Conservation (phyloP, 2,888 invertebrate genomes). For the Drosophila kuntzei region DNA sequence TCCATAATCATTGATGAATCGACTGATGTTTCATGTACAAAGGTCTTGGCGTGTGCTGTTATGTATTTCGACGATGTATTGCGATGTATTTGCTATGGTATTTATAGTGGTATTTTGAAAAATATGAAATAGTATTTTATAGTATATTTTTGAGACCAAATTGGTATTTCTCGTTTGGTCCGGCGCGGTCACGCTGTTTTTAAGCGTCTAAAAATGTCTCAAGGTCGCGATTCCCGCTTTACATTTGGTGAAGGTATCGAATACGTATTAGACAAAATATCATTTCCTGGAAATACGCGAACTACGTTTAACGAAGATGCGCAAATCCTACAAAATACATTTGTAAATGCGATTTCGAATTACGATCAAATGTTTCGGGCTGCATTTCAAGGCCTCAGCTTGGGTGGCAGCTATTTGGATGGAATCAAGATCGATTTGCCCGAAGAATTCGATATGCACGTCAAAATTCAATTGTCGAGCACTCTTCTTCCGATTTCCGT, state of each 20-base stretch:
- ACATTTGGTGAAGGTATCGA: conserved; percentile 40
- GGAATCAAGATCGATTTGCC: conserved; percentile 58
- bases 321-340: conserved; percentile 42
- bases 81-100: too few relatives aligned
- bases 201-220: conserved; percentile 16
- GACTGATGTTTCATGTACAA: too few relatives aligned
- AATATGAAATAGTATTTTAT: too few relatives aligned
- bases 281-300: conserved; percentile 23
- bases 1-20: too few relatives aligned
- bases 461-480: conserved; percentile 49
- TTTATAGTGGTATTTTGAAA: too few relatives aligned
- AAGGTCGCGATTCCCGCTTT: background rate
- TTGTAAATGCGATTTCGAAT: conserved; percentile 38
- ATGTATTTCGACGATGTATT: too few relatives aligned
- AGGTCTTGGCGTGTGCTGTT: too few relatives aligned
- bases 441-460: conserved; percentile 74
- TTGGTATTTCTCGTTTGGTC: too few relatives aligned
- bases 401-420: conserved; percentile 66
- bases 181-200: too few relatives aligned
- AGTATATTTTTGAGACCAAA: too few relatives aligned
- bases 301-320: conserved; percentile 42
- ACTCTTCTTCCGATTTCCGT: conserved; percentile 12
- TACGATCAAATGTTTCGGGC: conserved; percentile 34
- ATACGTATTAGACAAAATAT: conserved; percentile 30
- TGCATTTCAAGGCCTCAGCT: conserved; percentile 42